A percentile compares a stretch with the other conserved stretches of the same genome.
Conservation (phyloP, 2,888 invertebrate species). For the Timema podura region DNA sequence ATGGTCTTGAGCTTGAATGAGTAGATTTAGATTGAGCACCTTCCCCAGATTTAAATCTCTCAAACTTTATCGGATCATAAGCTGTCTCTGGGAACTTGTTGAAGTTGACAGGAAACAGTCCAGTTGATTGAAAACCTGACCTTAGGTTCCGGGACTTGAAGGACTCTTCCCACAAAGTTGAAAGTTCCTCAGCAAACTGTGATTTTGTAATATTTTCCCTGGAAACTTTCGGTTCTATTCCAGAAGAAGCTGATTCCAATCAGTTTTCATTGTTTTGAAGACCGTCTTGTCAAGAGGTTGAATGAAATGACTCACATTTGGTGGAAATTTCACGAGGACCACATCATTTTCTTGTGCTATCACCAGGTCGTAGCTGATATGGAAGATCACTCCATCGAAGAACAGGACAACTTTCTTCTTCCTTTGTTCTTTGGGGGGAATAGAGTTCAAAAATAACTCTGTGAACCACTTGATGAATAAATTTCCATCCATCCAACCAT, state of each 20-base stretch:
- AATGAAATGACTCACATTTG: slow-evolving; percentile 8
- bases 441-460: neutral
- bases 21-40: neutral
- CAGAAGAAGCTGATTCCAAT: slow-evolving; percentile 6
- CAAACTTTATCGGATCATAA: neutral
- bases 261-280: slow-evolving; percentile 10
- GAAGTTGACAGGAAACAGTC: slow-evolving; percentile 9
- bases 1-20: too few species aligned
- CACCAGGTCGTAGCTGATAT: neutral
- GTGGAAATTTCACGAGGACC: slow-evolving; percentile 1
- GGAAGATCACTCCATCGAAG: slow-evolving; percentile 1
- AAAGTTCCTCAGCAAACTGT: slow-evolving; percentile 7
- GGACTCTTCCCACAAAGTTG: slow-evolving; percentile 13
- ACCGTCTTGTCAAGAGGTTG: slow-evolving; percentile 10
- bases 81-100: slow-evolving; percentile 7
- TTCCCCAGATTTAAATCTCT: neutral
- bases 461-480: slow-evolving; percentile 4
- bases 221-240: neutral
- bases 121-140: neutral
- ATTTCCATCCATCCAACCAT: slow-evolving; percentile 12
- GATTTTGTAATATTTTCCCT: neutral
- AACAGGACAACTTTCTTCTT: slow-evolving; percentile 6
- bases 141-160: slow-evolving; percentile 6
- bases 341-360: slow-evolving; percentile 6
- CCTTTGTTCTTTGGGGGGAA: neutral